Percentiles rank a stretch among this genome's conserved stretches.
Conservation (phyloP, 2,113 vertebrate species). For the Neopipo cinnamomea region DNA sequence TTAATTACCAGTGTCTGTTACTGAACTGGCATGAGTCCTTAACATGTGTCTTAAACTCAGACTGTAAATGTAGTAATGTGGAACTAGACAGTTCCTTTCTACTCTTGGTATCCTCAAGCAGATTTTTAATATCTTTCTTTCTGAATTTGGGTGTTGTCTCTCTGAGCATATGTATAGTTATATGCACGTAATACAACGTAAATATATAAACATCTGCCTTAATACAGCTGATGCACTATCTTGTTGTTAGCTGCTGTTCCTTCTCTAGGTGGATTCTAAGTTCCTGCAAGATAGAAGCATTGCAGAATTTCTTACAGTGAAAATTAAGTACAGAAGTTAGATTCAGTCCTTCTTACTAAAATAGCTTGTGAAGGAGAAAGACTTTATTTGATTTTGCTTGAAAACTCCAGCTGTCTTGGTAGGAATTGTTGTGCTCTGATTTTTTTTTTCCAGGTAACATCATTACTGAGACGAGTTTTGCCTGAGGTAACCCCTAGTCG, state of each 20-base stretch:
- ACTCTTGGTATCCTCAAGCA: background rate
- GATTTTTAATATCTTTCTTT: background rate
- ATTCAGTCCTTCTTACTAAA: background rate
- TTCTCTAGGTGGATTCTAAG: background rate
- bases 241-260: background rate
- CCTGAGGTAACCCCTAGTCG: slow-evolving; percentile 94
- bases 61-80: background rate
- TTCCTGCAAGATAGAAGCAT: background rate
- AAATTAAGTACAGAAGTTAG: background rate
- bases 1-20: background rate
- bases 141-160: background rate
- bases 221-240: background rate
- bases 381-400: background rate
- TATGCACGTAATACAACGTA: background rate
- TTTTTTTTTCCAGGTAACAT: slow-evolving; percentile 85
- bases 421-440: background rate
- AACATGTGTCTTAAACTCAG: background rate
- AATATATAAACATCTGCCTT: background rate
- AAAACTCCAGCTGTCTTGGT: background rate
- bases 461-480: slow-evolving; percentile 91
- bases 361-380: background rate
- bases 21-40: background rate
- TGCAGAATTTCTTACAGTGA: background rate
- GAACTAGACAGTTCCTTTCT: background rate
- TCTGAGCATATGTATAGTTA: background rate